Base-by-base conservation (phyloP, 2,113 vertebrate genomes). In the Chascanopsetta lugubris region DNA sequence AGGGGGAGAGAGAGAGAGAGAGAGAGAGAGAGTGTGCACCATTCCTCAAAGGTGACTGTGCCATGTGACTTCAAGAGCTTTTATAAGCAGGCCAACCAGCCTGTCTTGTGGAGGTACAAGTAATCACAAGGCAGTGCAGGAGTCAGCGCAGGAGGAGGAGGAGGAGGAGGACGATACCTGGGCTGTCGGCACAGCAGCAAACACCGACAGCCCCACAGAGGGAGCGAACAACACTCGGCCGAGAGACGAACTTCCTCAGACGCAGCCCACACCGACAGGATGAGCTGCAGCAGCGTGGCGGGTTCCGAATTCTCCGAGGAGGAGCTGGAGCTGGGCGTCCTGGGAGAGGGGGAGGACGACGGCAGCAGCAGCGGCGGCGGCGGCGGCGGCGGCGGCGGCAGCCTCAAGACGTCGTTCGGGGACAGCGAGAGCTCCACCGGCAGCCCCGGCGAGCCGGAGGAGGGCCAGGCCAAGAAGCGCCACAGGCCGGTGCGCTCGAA, bases 401-500 rank as follows among this genome's bases (percentile, higher is more conserved):
- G 22, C 60, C 46, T 57, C 11, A 90, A 87, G 63, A 60, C 47
- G 4, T 68, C 85, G 1, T 91, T 83, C 51, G 69, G 22, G 18
- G 84, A 88, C 55, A 84, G 87, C 1, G 84, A 89, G 40, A 58
- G 72, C n/a, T 82, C 84, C 0, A 51, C 78, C 0, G 1, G 85
- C 79, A 88, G 84, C 60, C 84, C 80, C 0, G 67, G 84, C 0
- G 87, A 94, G 9, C 1, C 40, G 0, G 91, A 92, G 5, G 88
- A 87, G 0, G 21, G 75, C n/a, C 88, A 85, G 48, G 40, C 47
- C 54, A 93, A 92, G 80, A 96, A 93, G 69, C 94, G 93, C 57
- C 90, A 85, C 18, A 79, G 96, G 11, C 95, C 96, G 0, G 91
- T 80, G n/a, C 93, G 97, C 43, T 99, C 97, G 29, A 96, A 97